Evolutionary conservation across 2,888 invertebrate genomes (phyloP), one percentile per base, ranked within the genome.

Genomic region (Tenthredo notha): DNA sequence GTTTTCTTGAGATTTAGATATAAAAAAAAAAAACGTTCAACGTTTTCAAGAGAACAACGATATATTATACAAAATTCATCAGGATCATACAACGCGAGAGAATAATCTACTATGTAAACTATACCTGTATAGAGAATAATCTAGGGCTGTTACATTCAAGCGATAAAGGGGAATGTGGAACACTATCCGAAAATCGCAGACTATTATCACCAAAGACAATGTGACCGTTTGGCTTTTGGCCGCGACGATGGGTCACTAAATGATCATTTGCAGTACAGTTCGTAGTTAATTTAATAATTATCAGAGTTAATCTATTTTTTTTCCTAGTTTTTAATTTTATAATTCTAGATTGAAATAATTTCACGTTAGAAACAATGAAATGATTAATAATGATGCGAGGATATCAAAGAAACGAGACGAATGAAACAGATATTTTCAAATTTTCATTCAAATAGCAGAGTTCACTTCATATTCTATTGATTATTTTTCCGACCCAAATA

Each of bases 191-290:
- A 18, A 70, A 70, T 21, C 37, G 33, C 37, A 29, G 70, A 37
- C 15, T 37, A 70, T 70, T 70, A 70, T 37, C 70, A 70, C 70
- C 70, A 2, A 18, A 37, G 33, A 37, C 70, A 70, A 70, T 70
- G 18, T 37, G 33, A n/a, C n/a, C 70, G 33, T 33, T 70, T 37
- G 18, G n/a, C 37, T 70, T 70, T 70, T 70, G 70, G 37, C 70
- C n/a, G 2, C 37, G 9, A 29, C n/a, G 70, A 70, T 70, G 67
- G 21, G 33, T 29, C 67, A 67, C 67, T 67, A 10, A 25, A 54
- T 54, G 54, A 10, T n/a, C 54, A 54, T n/a, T 54, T n/a, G n/a
- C 18, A n/a, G 50, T 15, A 18, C 18, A 50, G 18, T 3, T 50
- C 50, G 18, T 18, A 18, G 5, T 18, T 50, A 18, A n/a, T n/a